A percentile compares a stretch with the other conserved stretches of the same genome.
Evolutionary conservation across 1,140 invertebrate genomes (phyloP).

Genomic region (Elysia chlorotica): DNA sequence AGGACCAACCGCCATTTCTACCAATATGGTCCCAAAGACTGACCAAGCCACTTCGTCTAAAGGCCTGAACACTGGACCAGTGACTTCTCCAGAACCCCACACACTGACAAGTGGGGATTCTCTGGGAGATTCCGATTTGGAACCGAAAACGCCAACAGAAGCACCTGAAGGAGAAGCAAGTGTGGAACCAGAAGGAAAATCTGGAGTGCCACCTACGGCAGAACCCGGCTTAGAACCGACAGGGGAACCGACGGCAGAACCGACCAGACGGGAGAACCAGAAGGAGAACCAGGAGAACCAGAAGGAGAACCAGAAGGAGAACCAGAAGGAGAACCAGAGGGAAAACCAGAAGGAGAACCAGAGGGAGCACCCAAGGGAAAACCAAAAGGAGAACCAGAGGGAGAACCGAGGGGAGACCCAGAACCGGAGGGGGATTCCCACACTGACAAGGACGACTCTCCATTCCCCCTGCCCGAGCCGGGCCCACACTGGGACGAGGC

Average conservation of each 20-base stretch:
- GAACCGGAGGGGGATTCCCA: not conserved
- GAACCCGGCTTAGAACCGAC: not conserved
- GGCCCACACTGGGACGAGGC: conserved; percentile 49
- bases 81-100: too few species aligned
- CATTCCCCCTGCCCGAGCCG: conserved; percentile 30
- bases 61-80: too few species aligned
- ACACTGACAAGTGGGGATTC: too few species aligned
- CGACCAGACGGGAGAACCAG: not conserved
- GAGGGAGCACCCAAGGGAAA: not conserved
- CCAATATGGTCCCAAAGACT: too few species aligned
- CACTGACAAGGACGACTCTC: not conserved
- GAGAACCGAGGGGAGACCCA: not conserved
- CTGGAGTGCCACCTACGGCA: too few species aligned
- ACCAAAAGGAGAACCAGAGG: not conserved
- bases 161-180: too few species aligned
- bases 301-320: not conserved
- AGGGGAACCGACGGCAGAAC: not conserved
- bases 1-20: too few species aligned
- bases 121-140: too few species aligned
- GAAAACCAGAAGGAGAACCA: not conserved
- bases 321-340: not conserved
- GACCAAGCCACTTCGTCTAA: too few species aligned
- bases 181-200: too few species aligned
- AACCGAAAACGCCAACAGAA: too few species aligned
- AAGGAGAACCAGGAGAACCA: not conserved